These are phyloP conservation scores for Zaprionus africanus DNA, from an alignment of 1,140 invertebrate species.

Conservation along the genomic window DNA sequence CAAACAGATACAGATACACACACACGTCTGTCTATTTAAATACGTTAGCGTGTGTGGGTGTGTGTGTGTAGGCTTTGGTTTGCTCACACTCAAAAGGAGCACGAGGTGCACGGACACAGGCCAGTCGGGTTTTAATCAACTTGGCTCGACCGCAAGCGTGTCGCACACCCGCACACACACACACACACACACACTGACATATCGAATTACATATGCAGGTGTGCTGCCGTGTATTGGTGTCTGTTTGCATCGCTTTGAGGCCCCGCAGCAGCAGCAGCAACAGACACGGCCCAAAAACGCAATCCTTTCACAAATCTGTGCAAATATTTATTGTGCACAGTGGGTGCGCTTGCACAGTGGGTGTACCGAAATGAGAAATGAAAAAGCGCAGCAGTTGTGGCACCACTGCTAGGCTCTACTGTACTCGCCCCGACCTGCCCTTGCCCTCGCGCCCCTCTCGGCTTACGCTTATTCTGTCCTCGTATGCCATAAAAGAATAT, in stretches of 20 bases:
- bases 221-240: neutral
- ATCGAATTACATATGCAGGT: constrained; percentile 16
- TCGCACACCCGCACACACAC: constrained; percentile 25
- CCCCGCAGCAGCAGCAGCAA: constrained; percentile 19
- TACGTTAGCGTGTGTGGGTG: neutral
- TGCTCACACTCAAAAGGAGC: neutral
- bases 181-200: constrained; percentile 19
- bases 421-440: neutral
- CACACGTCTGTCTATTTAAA: neutral
- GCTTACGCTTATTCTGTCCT: constrained; percentile 1
- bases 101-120: neutral
- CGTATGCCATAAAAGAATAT: constrained; percentile 49
- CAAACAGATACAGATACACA: neutral
- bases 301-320: constrained; percentile 49
- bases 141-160: constrained; percentile 34
- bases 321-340: constrained; percentile 54
- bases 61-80: neutral
- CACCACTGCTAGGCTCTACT: constrained; percentile 2
- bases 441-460: neutral
- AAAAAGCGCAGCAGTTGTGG: neutral
- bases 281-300: constrained; percentile 33
- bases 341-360: constrained; percentile 19
- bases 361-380: neutral
- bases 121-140: constrained; percentile 43
- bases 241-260: constrained; percentile 16